Percentiles rank a stretch among this genome's conserved stretches.
Evolutionary conservation across 2,113 vertebrate species (phyloP).

Genomic region (Emydura subglobosa): DNA sequence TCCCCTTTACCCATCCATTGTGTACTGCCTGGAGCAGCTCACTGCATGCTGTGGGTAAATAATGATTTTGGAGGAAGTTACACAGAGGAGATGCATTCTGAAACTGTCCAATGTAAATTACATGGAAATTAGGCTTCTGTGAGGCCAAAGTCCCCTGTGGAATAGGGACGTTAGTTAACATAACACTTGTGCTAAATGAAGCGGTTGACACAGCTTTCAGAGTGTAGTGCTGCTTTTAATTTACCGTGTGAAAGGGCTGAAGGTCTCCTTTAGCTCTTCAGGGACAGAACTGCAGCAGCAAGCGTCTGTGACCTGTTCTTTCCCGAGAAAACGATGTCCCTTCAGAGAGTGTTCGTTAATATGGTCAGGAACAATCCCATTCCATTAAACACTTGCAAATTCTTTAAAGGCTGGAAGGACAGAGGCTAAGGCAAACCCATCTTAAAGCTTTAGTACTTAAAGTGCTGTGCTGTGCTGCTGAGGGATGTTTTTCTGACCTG

Average conservation of each 20-base stretch:
- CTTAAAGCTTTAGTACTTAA: background rate
- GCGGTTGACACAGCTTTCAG: constrained; percentile 73
- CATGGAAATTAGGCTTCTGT: constrained; percentile 69
- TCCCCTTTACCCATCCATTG: rapidly evolving
- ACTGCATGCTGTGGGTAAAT: background rate
- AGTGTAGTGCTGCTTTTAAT: constrained; percentile 58
- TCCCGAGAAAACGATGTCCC: background rate
- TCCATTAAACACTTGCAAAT: background rate
- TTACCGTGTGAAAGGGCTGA: constrained; percentile 67
- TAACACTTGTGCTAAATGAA: constrained; percentile 77
- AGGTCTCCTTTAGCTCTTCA: background rate
- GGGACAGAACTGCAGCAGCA: background rate
- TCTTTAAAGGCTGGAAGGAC: background rate
- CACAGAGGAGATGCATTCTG: background rate
- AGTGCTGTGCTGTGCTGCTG: background rate
- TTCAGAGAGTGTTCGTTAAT: background rate
- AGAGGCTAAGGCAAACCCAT: background rate
- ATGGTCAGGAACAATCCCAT: background rate
- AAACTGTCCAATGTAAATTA: constrained; percentile 67
- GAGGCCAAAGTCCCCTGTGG: constrained; percentile 63
- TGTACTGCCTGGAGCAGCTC: background rate
- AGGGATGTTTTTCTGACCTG: rapidly evolving
- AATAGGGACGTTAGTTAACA: constrained; percentile 70
- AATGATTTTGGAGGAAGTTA: background rate
- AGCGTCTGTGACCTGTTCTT: background rate